phyloP scores from a whole-genome alignment of 2,797 vertebrate species.

The Eulemur mongoz region DNA sequence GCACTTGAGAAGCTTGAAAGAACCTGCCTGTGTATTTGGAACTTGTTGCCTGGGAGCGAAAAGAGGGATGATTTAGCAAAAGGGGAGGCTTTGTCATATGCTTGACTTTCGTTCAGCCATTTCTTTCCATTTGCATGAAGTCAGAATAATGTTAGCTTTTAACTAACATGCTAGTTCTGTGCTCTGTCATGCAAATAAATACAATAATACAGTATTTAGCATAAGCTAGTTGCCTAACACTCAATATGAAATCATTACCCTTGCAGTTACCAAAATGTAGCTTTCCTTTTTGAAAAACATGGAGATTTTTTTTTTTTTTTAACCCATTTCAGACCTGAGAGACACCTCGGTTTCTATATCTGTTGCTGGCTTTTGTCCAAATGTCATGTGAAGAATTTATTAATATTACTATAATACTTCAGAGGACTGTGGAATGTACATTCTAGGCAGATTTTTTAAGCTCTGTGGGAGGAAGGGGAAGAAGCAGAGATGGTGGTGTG shows the following conservation, averaged over 20 bases:
- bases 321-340: constrained; percentile 59
- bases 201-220: not conserved
- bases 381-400: constrained; percentile 81
- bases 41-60: not conserved
- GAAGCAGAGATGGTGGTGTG: constrained; percentile 55
- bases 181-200: not conserved
- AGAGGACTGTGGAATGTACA: constrained; percentile 78
- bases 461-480: constrained; percentile 58
- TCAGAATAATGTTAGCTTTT: not conserved
- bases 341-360: constrained; percentile 52
- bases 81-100: not conserved
- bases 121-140: not conserved
- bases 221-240: not conserved
- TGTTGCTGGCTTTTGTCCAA: constrained; percentile 56
- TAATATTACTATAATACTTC: constrained; percentile 79
- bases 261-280: not conserved
- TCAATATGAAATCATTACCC: not conserved
- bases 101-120: not conserved
- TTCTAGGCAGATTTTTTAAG: constrained; percentile 65
- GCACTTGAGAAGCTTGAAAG: not conserved
- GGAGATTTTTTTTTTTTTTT: rapidly evolving
- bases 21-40: not conserved
- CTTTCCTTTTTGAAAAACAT: not conserved
- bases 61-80: not conserved
- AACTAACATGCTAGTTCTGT: not conserved